Conservation (phyloP, 2,888 invertebrate genomes). For the Celastrina argiolus region DNA sequence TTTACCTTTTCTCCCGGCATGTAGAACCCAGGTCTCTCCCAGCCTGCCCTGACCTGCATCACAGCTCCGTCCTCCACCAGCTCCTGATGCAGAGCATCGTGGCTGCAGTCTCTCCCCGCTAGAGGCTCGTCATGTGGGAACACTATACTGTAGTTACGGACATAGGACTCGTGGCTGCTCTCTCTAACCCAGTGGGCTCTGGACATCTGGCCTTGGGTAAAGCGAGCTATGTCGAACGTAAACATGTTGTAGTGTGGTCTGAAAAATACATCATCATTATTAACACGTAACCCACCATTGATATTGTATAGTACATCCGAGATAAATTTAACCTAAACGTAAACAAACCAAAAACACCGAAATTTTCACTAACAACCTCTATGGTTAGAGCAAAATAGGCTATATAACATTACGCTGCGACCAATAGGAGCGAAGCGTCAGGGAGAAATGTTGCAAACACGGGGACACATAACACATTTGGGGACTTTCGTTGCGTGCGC, state of each 20-base stretch:
- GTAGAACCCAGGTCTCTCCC: slow-evolving; percentile 94
- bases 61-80: slow-evolving; percentile 87
- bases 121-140: slow-evolving; percentile 91
- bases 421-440: too few species aligned
- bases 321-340: too few species aligned
- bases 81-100: slow-evolving; percentile 74
- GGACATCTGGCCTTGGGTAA: slow-evolving; percentile 83
- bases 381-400: too few species aligned
- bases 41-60: slow-evolving; percentile 92
- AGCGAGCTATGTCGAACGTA: slow-evolving; percentile 90
- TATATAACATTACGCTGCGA: too few species aligned
- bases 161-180: slow-evolving; percentile 93
- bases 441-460: too few species aligned
- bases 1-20: slow-evolving; percentile 62
- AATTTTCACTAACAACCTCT: too few species aligned
- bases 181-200: slow-evolving; percentile 87
- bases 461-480: too few species aligned
- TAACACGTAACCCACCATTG: too few species aligned
- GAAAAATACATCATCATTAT: slow-evolving; percentile 25
- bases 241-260: slow-evolving; percentile 92
- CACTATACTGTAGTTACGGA: slow-evolving; percentile 82
- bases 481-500: too few species aligned
- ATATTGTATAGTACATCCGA: too few species aligned
- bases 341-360: too few species aligned
- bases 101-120: slow-evolving; percentile 82